Conservation (phyloP, 2,888 invertebrate species). For the Sabatieria punctata region DNA sequence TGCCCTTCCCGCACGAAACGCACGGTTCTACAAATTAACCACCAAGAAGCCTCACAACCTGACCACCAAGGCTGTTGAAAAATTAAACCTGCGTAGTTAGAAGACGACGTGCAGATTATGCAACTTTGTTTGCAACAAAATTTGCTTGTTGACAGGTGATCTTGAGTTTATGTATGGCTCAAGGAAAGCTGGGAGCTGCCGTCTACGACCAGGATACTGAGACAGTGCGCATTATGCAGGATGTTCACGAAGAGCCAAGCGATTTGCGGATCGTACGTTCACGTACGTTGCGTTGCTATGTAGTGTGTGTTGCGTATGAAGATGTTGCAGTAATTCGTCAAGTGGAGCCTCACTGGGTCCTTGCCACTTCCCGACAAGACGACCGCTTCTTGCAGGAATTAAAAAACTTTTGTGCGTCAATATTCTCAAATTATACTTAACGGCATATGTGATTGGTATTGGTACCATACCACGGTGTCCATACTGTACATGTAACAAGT, state of each 20-base stretch:
- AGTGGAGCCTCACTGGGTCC: background rate
- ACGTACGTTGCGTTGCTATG: background rate
- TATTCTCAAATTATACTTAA: no score
- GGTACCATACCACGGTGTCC: no score
- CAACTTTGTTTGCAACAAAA: no score
- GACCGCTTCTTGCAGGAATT: background rate
- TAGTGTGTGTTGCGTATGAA: background rate
- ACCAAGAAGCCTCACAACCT: no score
- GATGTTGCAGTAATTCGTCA: background rate
- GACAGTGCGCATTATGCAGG: constrained; percentile 1
- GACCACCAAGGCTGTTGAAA: no score
- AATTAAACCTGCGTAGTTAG: no score
- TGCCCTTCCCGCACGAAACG: no score
- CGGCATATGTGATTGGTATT: no score
- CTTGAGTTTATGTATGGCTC: background rate
- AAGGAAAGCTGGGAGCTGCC: background rate
- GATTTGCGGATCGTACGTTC: background rate
- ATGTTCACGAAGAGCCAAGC: background rate
- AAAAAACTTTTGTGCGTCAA: background rate
- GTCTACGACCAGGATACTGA: background rate
- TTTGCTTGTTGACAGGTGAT: no score
- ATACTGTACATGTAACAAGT: no score
- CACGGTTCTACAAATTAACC: no score
- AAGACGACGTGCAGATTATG: no score
- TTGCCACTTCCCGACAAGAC: background rate